Percentiles rank a stretch among this genome's conserved stretches.
phyloP scores from a whole-genome alignment of 2,797 vertebrate genomes.

The Silurus aristotelis region DNA sequence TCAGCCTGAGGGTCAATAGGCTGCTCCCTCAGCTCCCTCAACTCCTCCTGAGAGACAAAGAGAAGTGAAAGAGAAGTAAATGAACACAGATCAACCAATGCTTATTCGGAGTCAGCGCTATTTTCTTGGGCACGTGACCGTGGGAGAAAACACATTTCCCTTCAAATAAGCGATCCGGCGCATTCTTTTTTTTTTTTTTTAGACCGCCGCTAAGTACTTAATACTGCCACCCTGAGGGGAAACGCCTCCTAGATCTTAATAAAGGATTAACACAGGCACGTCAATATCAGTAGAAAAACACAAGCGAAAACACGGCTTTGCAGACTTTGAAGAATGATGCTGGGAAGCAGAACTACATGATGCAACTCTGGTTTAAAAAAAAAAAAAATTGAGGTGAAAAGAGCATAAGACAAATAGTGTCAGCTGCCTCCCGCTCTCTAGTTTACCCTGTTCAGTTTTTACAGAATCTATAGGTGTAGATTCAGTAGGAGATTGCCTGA shows the following conservation, averaged over 20 bases:
- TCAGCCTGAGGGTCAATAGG: slow-evolving; percentile 91
- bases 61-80: background rate
- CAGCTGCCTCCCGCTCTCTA: background rate
- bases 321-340: slow-evolving; percentile 48
- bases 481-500: background rate
- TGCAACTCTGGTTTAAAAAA: slow-evolving; percentile 31
- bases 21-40: slow-evolving; percentile 89
- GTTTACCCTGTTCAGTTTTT: background rate
- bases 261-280: slow-evolving; percentile 52
- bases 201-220: slow-evolving; percentile 63
- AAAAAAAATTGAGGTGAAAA: background rate
- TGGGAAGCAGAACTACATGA: slow-evolving; percentile 42
- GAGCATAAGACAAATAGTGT: slow-evolving; percentile 3
- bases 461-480: background rate
- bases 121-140: slow-evolving; percentile 10
- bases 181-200: slow-evolving; percentile 62
- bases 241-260: slow-evolving; percentile 55
- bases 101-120: background rate
- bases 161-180: slow-evolving; percentile 32
- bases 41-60: slow-evolving; percentile 81
- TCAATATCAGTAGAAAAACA: slow-evolving; percentile 55
- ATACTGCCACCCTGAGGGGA: slow-evolving; percentile 47
- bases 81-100: slow-evolving; percentile 9
- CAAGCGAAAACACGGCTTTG: slow-evolving; percentile 29
- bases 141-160: slow-evolving; percentile 6